These are phyloP conservation scores for Rallus crepitans DNA, from an alignment of 2,797 vertebrate species.

Conservation along the genomic window DNA sequence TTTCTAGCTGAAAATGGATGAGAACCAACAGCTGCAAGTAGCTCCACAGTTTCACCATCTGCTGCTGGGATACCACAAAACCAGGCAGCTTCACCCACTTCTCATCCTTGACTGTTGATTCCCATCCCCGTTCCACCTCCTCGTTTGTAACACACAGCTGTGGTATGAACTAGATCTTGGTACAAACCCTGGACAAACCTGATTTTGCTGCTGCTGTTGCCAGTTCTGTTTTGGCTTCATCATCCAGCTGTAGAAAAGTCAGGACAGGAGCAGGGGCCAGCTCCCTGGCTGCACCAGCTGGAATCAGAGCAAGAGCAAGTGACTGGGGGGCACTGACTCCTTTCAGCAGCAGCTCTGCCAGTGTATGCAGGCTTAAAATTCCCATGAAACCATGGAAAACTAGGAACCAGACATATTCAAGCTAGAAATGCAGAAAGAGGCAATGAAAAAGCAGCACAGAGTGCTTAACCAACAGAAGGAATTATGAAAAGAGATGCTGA, in stretches of 20 bases:
- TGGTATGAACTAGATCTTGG: neutral
- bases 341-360: neutral
- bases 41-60: fast-evolving
- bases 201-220: neutral
- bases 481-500: neutral
- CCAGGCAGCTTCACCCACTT: neutral
- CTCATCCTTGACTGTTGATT: neutral
- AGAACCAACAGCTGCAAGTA: neutral
- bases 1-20: neutral
- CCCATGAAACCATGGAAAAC: fast-evolving
- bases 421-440: neutral
- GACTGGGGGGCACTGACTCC: neutral
- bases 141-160: neutral
- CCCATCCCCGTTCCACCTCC: neutral
- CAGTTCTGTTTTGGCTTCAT: neutral
- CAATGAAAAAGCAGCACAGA: neutral
- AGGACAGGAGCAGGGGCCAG: neutral
- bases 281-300: neutral
- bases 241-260: neutral
- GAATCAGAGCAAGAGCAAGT: neutral
- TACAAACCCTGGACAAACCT: neutral
- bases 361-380: neutral
- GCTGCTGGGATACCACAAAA: neutral
- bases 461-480: neutral
- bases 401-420: neutral